Evolutionary conservation across 1,140 invertebrate species (phyloP), one percentile per base, ranked within the genome.

Genomic region (Conus ventricosus): DNA sequence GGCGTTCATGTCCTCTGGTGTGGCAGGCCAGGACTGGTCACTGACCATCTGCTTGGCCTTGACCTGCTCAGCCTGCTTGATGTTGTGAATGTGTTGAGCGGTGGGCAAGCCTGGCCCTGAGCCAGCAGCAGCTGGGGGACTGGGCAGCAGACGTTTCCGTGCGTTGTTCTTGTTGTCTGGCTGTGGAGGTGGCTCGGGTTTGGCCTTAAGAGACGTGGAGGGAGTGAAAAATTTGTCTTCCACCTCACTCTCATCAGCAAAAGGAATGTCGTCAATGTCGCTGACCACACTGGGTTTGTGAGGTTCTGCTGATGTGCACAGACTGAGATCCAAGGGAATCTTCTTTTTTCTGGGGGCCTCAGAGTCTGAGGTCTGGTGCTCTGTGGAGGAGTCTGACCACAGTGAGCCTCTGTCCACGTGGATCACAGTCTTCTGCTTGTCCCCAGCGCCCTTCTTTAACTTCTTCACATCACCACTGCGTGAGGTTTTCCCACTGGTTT

Each of bases 181-280:
- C 51, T 90, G 82, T 27, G 87, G 53, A 88, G 89, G 89, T 8
- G 67, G 80, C 63, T 81, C 78, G 1, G 89, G 87, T 88, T 88
- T 91, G 39, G 75, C 84, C 82, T 93, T 93, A 5, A 92, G 85
- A 27, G 92, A 91, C 20, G 93, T 93, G 10, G 83, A 88, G 17
- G 93, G 93, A 23, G 93, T 94, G 82, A 90, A 93, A 83, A 94
- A 94, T 84, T 91, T 91, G 6, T 93, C 93, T 17, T 92, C 93
- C 78, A 92, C 90, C 27, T 93, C 93, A 89, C 92, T 94, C 87
- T 94, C 93, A 91, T 94, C 94, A 54, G 93, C 94, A 92, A 94
- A 94, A 17, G 94, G 94, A 88, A 94, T 94, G 85, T 94, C 93
- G 78, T 93, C 92, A 57, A 92, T 91, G 81, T 92, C 89, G 7